Conservation (phyloP, 2,888 invertebrate genomes). For the Leucophora obtusa region DNA sequence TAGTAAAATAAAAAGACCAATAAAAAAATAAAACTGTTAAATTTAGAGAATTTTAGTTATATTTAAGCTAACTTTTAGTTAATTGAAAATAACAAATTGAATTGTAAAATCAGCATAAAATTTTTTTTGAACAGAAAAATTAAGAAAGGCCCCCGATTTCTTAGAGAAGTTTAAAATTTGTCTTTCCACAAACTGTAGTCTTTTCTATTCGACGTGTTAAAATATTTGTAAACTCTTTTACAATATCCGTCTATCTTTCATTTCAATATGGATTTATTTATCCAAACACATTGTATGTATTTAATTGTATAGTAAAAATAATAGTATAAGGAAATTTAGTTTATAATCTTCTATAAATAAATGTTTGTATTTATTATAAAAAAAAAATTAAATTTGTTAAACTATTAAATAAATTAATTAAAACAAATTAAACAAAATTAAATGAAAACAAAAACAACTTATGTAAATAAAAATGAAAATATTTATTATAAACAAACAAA, state of each 20-base stretch:
- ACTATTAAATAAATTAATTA: conserved; percentile 13
- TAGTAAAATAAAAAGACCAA: too few species aligned
- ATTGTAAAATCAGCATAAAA: too few species aligned
- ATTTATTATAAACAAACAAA: conserved; percentile 62
- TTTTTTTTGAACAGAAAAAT: too few species aligned
- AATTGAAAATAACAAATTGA: too few species aligned
- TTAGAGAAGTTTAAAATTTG: too few species aligned
- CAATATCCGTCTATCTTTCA: not conserved
- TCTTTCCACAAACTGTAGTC: too few species aligned
- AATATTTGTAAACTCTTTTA: too few species aligned
- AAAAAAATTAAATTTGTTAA: conserved; percentile 27
- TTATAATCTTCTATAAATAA: not conserved
- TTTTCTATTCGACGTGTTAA: too few species aligned
- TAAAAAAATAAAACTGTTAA: too few species aligned
- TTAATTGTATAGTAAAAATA: conserved; percentile 1
- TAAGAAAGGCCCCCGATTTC: too few species aligned
- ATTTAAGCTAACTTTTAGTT: too few species aligned
- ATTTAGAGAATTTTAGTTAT: too few species aligned
- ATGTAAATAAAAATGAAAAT: conserved; percentile 34
- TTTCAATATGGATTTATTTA: not conserved
- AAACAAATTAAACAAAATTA: conserved; percentile 21
- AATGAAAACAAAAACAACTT: conserved; percentile 16
- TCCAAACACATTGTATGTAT: not conserved
- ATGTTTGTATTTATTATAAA: conserved; percentile 8
- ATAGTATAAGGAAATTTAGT: not conserved